Evolutionary conservation across 2,113 vertebrate genomes (phyloP).

Genomic region (Thunnus thynnus): DNA sequence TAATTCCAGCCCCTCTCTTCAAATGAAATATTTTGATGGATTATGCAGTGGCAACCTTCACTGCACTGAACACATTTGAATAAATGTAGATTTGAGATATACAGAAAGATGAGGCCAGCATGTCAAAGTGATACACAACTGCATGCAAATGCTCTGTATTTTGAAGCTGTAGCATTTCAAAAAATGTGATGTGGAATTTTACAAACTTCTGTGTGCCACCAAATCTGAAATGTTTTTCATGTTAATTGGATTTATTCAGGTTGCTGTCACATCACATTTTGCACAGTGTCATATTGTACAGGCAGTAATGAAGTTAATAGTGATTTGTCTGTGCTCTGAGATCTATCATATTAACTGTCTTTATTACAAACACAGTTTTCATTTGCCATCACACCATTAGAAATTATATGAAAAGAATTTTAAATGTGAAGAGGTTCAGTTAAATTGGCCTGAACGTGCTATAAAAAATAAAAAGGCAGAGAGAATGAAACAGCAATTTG

Average conservation of each 20-base stretch:
- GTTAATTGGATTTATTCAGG: slow-evolving; percentile 47
- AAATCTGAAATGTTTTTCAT: slow-evolving; percentile 36
- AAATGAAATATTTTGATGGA: slow-evolving; percentile 79
- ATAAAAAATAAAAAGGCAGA: slow-evolving; percentile 16
- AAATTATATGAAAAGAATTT: slow-evolving; percentile 62
- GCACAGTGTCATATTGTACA: slow-evolving; percentile 25
- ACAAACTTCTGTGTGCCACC: slow-evolving; percentile 24
- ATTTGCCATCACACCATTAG: slow-evolving; percentile 49
- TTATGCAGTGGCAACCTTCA: slow-evolving; percentile 77
- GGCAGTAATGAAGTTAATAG: slow-evolving; percentile 53
- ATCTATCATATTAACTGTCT: slow-evolving; percentile 45
- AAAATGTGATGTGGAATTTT: slow-evolving; percentile 35
- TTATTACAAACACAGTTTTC: slow-evolving; percentile 52
- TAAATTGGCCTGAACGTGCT: slow-evolving; percentile 67
- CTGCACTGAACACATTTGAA: slow-evolving; percentile 72
- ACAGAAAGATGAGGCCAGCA: slow-evolving; percentile 73
- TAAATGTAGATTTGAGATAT: slow-evolving; percentile 80
- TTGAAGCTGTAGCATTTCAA: slow-evolving; percentile 37
- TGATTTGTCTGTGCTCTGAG: slow-evolving; percentile 33
- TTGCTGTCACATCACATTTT: slow-evolving; percentile 34
- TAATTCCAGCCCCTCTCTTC: slow-evolving; percentile 68
- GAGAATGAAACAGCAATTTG: slow-evolving; percentile 63
- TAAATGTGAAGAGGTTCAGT: slow-evolving; percentile 56
- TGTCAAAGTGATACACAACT: slow-evolving; percentile 79
- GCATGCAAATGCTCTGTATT: slow-evolving; percentile 70